Evolutionary conservation across 2,888 invertebrate genomes (phyloP).

Genomic region (Cheilosia vulpina): DNA sequence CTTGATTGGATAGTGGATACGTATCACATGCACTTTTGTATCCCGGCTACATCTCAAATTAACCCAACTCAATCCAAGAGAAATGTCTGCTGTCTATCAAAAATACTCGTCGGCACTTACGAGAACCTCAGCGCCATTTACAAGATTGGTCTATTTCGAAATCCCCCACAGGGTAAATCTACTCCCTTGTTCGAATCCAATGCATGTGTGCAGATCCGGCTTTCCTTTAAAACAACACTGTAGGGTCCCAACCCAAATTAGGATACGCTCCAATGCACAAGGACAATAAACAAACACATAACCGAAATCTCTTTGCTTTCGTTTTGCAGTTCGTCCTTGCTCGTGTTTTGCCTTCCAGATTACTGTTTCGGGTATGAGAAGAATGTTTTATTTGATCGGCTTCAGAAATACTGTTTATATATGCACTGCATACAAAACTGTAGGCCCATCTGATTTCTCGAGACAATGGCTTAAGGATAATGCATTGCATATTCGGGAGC

Average conservation of each 20-base stretch:
- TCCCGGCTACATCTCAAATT: no score
- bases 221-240: not conserved
- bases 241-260: not conserved
- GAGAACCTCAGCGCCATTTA: no score
- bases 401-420: not conserved
- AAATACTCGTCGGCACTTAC: no score
- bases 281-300: not conserved
- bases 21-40: no score
- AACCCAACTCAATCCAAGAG: no score
- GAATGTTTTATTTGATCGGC: conserved; percentile 15
- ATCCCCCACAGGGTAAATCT: no score
- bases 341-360: conserved; percentile 18
- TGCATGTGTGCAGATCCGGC: not conserved
- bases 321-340: conserved; percentile 6
- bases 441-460: conserved; percentile 19
- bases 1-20: no score
- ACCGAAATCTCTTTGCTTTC: not conserved
- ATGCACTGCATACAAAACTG: conserved; percentile 2
- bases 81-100: no score
- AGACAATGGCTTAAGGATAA: conserved; percentile 49
- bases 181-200: no score
- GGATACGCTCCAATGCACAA: not conserved
- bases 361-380: not conserved
- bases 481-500: conserved; percentile 29
- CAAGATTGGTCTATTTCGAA: no score